Evolutionary conservation across 1,140 invertebrate species (phyloP).

Genomic region (Bombus superbus): DNA sequence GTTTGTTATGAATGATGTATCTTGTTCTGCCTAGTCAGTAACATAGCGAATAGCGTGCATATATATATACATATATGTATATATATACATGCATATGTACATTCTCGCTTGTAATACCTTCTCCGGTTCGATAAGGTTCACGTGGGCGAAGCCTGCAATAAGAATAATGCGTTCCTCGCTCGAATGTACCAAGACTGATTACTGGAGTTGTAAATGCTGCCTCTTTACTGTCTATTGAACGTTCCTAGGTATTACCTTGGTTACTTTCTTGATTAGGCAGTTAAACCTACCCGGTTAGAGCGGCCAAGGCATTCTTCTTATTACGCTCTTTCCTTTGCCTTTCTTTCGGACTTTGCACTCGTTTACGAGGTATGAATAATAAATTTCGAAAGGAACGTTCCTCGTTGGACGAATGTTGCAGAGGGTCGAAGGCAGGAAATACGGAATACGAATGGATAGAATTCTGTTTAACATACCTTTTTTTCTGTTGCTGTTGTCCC

Average conservation of each 20-base stretch:
- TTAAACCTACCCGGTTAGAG: slow-evolving; percentile 17
- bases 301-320: neutral
- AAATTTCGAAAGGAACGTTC: slow-evolving; percentile 7
- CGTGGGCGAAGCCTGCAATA: neutral
- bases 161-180: slow-evolving; percentile 15
- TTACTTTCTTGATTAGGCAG: slow-evolving; percentile 34
- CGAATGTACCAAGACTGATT: slow-evolving; percentile 19
- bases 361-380: slow-evolving; percentile 37
- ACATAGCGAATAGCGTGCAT: neutral
- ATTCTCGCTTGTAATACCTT: neutral
- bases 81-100: no score
- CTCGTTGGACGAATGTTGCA: neutral
- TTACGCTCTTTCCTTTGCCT: neutral
- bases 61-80: no score
- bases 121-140: neutral
- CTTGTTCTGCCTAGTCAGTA: neutral
- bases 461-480: neutral
- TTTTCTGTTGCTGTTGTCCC: no score
- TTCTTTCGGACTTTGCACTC: neutral
- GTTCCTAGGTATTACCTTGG: neutral
- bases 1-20: slow-evolving; percentile 13
- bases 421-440: neutral
- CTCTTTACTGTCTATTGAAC: slow-evolving; percentile 26
- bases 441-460: neutral
- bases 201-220: neutral